These are phyloP conservation scores for Acrocyrtus sp. DNA, from an alignment of 2,888 invertebrate genomes.

Conservation along the genomic window DNA sequence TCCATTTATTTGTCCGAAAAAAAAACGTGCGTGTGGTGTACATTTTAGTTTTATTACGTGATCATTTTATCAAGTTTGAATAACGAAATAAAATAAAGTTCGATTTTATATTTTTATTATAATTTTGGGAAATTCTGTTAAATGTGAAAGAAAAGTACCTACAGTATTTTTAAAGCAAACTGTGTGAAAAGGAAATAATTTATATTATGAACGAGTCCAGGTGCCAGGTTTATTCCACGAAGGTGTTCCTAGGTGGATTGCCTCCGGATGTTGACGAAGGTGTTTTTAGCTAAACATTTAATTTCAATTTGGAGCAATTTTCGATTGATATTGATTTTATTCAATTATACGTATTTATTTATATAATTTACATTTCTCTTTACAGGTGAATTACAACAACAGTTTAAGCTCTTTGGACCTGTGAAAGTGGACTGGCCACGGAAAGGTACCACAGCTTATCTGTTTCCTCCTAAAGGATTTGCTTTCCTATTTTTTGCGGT, in stretches of 20 bases:
- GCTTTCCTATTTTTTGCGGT: conserved; percentile 26
- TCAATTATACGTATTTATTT: neutral
- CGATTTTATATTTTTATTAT: too few species aligned
- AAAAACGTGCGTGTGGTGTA: too few species aligned
- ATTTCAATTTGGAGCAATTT: neutral
- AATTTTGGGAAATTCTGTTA: too few species aligned
- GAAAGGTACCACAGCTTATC: conserved; percentile 11
- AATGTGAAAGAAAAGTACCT: too few species aligned
- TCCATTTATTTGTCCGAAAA: too few species aligned
- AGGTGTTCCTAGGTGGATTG: conserved; percentile 57
- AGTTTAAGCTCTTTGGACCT: conserved; percentile 22
- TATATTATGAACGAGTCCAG: neutral
- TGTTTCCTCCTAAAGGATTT: conserved; percentile 42
- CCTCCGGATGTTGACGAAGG: conserved; percentile 57
- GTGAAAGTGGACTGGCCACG: conserved; percentile 39
- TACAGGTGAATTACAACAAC: neutral
- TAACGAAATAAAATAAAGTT: too few species aligned
- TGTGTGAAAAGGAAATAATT: too few species aligned
- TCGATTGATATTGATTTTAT: neutral
- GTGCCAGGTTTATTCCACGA: conserved; percentile 34
- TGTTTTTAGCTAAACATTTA: conserved; percentile 10
- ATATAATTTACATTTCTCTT: neutral
- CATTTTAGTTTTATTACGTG: too few species aligned
- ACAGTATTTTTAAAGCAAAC: too few species aligned
- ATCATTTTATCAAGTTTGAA: too few species aligned